Evolutionary conservation across 2,113 vertebrate species (phyloP), one percentile per base, ranked within the genome.

Genomic region (Sialia sialis): DNA sequence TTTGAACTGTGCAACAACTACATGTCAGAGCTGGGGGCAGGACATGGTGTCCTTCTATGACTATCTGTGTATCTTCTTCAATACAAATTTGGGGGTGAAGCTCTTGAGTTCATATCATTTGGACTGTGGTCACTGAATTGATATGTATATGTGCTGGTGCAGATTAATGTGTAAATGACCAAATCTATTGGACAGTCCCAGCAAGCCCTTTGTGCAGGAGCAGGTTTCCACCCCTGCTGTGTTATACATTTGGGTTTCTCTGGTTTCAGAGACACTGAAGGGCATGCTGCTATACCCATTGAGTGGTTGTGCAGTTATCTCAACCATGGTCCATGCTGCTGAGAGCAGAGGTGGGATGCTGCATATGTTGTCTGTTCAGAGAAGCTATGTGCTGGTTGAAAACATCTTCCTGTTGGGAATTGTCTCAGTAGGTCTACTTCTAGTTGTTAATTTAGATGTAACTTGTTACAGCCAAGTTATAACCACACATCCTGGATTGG

Each of bases 41-140:
- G 46, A 21, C 0, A 2, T 0, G 1, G 43, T n/a, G 3, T 41
- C 74, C 46, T 27, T 43, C 0, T 5, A 5, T 0, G 0, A 16
- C 36, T 4, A 8, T 26, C 34, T 60, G 1, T 4, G 0, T 58
- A 14, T 58, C 62, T 59, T 23, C 75, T 73, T 86, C 63, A 88
- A 13, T 63, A 25, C 38, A 49, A 11, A 34, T 52, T 52, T 73
- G 29, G 19, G 13, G 13, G 2, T 64, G 27, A 84, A 80, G 54
- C 32, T 54, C 8, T 9, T 38, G 36, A 46, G 36, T 69, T 73
- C 0, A 3, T 91, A 55, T 91, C 67, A 12, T 1, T 1, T 27
- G 30, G 74, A 5, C 34, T 3, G 1, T 1, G 1, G 22, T 83
- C 26, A 15, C 25, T 30, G 15, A 59, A 48, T 67, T 62, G 29